Base-by-base conservation (phyloP, 2,797 vertebrate genomes). In the Catamblyrhynchus diadema region DNA sequence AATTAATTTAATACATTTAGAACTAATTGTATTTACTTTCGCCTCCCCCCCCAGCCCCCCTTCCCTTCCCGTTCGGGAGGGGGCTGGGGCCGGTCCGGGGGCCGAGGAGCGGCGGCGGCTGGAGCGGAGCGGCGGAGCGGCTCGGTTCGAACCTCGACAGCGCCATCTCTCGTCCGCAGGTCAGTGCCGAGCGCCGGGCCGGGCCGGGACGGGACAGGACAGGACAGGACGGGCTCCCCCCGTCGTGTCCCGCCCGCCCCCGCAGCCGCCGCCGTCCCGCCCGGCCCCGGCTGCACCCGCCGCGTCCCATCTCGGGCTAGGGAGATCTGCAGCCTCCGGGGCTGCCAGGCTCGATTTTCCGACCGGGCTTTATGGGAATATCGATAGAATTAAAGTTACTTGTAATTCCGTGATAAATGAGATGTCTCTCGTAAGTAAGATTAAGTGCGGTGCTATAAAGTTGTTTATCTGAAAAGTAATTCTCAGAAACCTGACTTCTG, bases 131-230 rank as follows among this genome's bases (percentile, higher is more conserved):
- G 90, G 94, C 94, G 86, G 91, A 95, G 12, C 59, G 21, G 90
- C 87, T 96, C 96, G 78, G 96, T 97, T 95, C 93, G 85, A 98
- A 98, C 98, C 98, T 98, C 99, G 98, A 99, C 98, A 99, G 98
- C 98, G 99, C 99, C 99, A 99, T 98, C 99, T 99, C 98, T 99
- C 99, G 99, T 98, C 97, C 86, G 7, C 95, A 93, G 95, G 72
- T 95, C 95, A 94, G 96, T 97, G 88, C 75, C 94, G 90, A 94
- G 92, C 66, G 12, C 15, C 51, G 61, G 51, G 81, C 2, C 50
- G 33, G 81, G 81, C 13, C 59, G 32, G 69, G 60, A 30, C 44
- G 1, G 60, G 61, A 47, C 66, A 7, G 66, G 66, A 39, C 44
- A 1, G 61, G 56, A 59, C 53, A 2, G 19, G 32, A n/a, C 50